Percentiles rank a stretch among this genome's conserved stretches.
phyloP scores from a whole-genome alignment of 2,113 vertebrate genomes.

The Sialia sialis region DNA sequence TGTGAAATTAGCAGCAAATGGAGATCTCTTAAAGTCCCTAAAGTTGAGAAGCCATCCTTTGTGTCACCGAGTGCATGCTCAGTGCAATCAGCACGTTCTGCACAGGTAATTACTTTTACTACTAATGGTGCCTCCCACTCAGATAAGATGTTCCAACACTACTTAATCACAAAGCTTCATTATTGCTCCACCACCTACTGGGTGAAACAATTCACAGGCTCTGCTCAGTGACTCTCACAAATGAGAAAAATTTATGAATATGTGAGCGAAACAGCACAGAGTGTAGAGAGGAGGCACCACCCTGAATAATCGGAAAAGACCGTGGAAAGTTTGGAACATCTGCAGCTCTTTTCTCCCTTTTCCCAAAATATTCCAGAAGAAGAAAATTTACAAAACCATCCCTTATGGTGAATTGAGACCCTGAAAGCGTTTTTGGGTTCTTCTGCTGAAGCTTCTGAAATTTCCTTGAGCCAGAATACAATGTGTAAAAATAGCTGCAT shows the following conservation, averaged over 20 bases:
- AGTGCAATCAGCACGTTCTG: constrained; percentile 77
- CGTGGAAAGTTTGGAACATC: constrained; percentile 7
- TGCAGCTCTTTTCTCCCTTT: neutral
- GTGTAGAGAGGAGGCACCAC: constrained; percentile 26
- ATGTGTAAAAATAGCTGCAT: constrained; percentile 45
- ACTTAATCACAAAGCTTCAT: constrained; percentile 90
- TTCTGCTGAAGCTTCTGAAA: constrained; percentile 30
- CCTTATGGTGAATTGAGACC: neutral
- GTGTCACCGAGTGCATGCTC: constrained; percentile 75
- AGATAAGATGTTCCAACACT: constrained; percentile 81
- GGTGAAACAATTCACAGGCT: constrained; percentile 79
- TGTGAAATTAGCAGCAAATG: constrained; percentile 65
- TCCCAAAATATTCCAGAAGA: neutral
- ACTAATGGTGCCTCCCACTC: constrained; percentile 88
- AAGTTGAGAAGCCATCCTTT: constrained; percentile 58
- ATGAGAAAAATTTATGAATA: constrained; percentile 80
- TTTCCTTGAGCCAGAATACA: constrained; percentile 30
- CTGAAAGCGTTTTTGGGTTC: neutral
- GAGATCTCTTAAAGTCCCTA: constrained; percentile 55
- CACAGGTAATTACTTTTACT: constrained; percentile 92
- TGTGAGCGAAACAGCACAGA: constrained; percentile 36
- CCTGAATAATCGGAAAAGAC: constrained; percentile 17
- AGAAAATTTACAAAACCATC: neutral
- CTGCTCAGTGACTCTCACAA: constrained; percentile 74
- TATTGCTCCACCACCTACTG: constrained; percentile 80